A percentile compares a stretch with the other conserved stretches of the same genome.
Conservation (phyloP, 2,888 invertebrate species). For the Ectemnius lituratus region DNA sequence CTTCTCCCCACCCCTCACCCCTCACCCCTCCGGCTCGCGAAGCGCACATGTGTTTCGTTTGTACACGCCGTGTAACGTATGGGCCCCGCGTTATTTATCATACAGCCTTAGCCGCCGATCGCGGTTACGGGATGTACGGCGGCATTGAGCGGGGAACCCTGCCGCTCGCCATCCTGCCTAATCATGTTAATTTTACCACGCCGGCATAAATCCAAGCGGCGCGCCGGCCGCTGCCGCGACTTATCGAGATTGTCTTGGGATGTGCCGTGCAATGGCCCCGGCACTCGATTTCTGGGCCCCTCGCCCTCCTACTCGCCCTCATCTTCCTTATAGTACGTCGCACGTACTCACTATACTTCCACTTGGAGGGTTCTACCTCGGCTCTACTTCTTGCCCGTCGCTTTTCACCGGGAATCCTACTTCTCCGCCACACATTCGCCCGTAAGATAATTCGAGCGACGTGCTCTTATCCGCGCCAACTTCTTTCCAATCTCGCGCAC, state of each 20-base stretch:
- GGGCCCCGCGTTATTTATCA: constrained; percentile 61
- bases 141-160: constrained; percentile 50
- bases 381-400: too few relatives aligned
- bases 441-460: neutral
- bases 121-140: constrained; percentile 52
- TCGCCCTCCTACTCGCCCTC: constrained; percentile 2
- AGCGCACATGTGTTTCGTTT: constrained; percentile 61
- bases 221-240: constrained; percentile 28
- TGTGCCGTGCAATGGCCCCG: neutral
- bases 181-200: constrained; percentile 59
- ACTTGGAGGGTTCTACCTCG: too few relatives aligned
- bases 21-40: constrained; percentile 33
- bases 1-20: too few relatives aligned
- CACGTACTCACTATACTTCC: neutral
- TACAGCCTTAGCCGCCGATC: constrained; percentile 59
- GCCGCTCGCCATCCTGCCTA: constrained; percentile 49
- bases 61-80: constrained; percentile 60
- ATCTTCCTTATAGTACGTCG: neutral
- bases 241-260: constrained; percentile 34
- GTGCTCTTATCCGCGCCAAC: too few relatives aligned
- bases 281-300: neutral
- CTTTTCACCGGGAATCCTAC: too few relatives aligned
- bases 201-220: constrained; percentile 51
- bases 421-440: neutral
- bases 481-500: too few relatives aligned